These are phyloP conservation scores for Symphodus melops DNA, from an alignment of 2,113 vertebrate genomes.

Conservation along the genomic window DNA sequence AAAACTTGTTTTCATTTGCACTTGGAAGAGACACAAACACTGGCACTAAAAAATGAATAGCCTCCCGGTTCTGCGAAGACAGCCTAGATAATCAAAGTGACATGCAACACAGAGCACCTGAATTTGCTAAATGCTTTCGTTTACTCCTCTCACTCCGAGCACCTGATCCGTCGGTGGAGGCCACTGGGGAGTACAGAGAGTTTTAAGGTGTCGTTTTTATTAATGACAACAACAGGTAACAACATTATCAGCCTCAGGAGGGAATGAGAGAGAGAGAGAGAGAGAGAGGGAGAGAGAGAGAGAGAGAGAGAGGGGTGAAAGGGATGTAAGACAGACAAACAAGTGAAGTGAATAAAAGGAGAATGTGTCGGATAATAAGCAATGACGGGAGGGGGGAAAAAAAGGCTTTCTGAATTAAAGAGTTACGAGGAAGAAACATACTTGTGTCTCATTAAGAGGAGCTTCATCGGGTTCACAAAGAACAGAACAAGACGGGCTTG, in stretches of 20 bases:
- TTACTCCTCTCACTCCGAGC: constrained; percentile 44
- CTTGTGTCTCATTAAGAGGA: constrained; percentile 58
- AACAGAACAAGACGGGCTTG: constrained; percentile 15
- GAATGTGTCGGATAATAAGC: constrained; percentile 40
- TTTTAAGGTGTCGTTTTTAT: constrained; percentile 37
- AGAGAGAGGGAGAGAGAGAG: neutral
- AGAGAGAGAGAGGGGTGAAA: constrained; percentile 8
- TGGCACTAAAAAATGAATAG: constrained; percentile 16
- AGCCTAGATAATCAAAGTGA: constrained; percentile 51
- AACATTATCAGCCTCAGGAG: constrained; percentile 15
- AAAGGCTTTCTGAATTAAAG: constrained; percentile 13
- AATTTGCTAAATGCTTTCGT: constrained; percentile 71
- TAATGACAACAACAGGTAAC: constrained; percentile 43
- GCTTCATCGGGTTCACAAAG: constrained; percentile 35
- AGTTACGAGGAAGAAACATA: constrained; percentile 26
- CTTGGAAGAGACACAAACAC: neutral
- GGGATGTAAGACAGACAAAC: neutral
- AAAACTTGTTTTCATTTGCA: neutral
- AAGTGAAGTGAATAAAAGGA: constrained; percentile 13
- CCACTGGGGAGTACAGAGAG: constrained; percentile 21
- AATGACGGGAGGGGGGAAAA: neutral
- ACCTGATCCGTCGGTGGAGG: constrained; percentile 34
- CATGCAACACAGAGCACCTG: constrained; percentile 41
- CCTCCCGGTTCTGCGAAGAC: constrained; percentile 16
- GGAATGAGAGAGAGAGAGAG: constrained; percentile 8